These are phyloP conservation scores for Thymelicus lineola DNA, from an alignment of 2,888 invertebrate species.

Conservation along the genomic window DNA sequence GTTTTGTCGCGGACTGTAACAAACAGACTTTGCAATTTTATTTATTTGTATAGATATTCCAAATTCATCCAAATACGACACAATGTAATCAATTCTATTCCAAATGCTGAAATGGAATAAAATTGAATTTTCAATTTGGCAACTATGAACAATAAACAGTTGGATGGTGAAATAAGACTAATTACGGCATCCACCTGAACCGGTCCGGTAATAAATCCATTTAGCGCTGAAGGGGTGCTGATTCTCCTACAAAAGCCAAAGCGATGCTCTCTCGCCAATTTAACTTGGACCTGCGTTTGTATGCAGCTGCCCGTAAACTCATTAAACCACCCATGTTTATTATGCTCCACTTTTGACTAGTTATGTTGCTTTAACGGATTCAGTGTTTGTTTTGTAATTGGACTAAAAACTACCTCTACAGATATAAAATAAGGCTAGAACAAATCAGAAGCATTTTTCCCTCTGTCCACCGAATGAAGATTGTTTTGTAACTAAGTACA, in stretches of 20 bases:
- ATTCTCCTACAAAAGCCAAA: conserved; percentile 73
- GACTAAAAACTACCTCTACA: conserved; percentile 3
- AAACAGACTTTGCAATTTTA: no score
- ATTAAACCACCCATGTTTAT: conserved; percentile 59
- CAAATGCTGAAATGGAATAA: conserved; percentile 41
- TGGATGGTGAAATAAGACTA: conserved; percentile 69
- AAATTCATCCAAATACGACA: background rate
- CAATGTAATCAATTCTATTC: conserved; percentile 11
- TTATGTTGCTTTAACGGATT: conserved; percentile 20
- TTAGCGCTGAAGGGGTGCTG: conserved; percentile 74
- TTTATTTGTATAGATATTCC: no score
- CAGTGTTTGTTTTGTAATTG: conserved; percentile 8
- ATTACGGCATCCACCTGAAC: conserved; percentile 73
- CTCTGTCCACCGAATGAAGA: no score
- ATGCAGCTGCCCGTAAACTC: conserved; percentile 66
- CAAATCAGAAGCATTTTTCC: no score
- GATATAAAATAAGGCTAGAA: no score
- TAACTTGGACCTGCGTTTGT: conserved; percentile 65
- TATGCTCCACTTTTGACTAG: conserved; percentile 32
- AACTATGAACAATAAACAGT: conserved; percentile 70
- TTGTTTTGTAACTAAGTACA: no score
- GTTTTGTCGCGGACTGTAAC: no score
- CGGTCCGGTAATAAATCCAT: conserved; percentile 77
- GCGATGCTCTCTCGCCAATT: conserved; percentile 68
- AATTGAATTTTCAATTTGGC: conserved; percentile 55